A percentile compares a stretch with the other conserved stretches of the same genome.
phyloP scores from a whole-genome alignment of 2,797 vertebrate genomes.

The Rousettus madagascariensis region DNA sequence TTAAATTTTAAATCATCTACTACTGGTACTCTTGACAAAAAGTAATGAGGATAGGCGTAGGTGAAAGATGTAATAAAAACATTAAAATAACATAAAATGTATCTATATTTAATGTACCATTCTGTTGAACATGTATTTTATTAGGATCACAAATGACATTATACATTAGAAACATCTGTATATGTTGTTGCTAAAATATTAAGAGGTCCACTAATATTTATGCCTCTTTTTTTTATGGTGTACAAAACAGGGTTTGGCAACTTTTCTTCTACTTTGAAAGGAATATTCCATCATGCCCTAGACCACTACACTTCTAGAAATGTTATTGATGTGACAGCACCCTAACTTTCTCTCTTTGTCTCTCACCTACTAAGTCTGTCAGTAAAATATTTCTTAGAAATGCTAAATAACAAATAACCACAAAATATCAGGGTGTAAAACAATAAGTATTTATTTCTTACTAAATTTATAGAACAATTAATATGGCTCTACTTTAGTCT shows the following conservation, averaged over 20 bases:
- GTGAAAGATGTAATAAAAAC: neutral
- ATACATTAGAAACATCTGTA: neutral
- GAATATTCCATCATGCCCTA: neutral
- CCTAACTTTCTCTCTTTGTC: neutral
- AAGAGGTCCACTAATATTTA: neutral
- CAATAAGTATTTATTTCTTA: neutral
- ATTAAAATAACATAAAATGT: neutral
- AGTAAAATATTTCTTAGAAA: neutral
- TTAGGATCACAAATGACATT: neutral
- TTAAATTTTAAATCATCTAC: neutral
- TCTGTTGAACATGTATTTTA: neutral
- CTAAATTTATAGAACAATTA: neutral
- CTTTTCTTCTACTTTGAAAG: neutral
- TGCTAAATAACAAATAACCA: neutral
- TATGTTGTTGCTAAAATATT: neutral
- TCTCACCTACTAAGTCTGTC: neutral
- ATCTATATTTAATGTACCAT: neutral
- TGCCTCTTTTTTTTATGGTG: neutral
- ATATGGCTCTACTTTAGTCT: neutral
- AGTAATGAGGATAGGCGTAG: neutral
- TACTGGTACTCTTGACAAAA: neutral
- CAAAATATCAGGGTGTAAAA: neutral
- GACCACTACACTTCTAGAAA: neutral
- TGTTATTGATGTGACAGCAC: neutral
- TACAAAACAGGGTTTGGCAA: neutral